These are phyloP conservation scores for Premnoplex brunnescens DNA, from an alignment of 2,797 vertebrate genomes.

Conservation along the genomic window DNA sequence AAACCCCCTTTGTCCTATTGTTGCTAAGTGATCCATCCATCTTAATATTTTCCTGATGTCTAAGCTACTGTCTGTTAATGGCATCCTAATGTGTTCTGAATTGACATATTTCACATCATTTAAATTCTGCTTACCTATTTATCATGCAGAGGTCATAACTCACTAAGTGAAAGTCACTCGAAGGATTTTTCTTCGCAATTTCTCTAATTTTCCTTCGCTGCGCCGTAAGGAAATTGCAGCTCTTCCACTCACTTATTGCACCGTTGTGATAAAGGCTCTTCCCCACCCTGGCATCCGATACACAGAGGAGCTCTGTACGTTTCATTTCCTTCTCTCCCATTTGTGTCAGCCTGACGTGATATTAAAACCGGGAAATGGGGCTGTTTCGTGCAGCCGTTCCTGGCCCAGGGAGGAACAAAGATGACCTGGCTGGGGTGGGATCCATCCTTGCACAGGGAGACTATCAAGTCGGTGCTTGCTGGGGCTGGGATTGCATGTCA, in stretches of 20 bases:
- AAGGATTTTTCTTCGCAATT: conserved; percentile 45
- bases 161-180: conserved; percentile 56
- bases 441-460: not conserved
- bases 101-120: conserved; percentile 61
- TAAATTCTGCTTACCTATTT: conserved; percentile 68
- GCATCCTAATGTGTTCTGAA: conserved; percentile 59
- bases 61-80: conserved; percentile 58
- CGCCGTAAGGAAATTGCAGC: conserved; percentile 34
- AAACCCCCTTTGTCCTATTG: conserved; percentile 58
- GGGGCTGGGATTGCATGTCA: conserved; percentile 66
- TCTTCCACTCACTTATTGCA: conserved; percentile 13
- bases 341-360: not conserved
- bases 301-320: not conserved
- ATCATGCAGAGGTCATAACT: conserved; percentile 66
- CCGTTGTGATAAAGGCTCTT: conserved; percentile 13
- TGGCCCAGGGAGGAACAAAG: conserved; percentile 23
- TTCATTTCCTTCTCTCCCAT: conserved; percentile 4
- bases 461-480: not conserved
- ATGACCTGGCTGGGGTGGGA: conserved; percentile 26
- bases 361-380: not conserved
- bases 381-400: not conserved
- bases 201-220: conserved; percentile 16
- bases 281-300: not conserved
- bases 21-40: conserved; percentile 67
- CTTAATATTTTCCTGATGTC: conserved; percentile 63